Evolutionary conservation across 2,888 invertebrate genomes (phyloP).

Genomic region (Merodon equestris): DNA sequence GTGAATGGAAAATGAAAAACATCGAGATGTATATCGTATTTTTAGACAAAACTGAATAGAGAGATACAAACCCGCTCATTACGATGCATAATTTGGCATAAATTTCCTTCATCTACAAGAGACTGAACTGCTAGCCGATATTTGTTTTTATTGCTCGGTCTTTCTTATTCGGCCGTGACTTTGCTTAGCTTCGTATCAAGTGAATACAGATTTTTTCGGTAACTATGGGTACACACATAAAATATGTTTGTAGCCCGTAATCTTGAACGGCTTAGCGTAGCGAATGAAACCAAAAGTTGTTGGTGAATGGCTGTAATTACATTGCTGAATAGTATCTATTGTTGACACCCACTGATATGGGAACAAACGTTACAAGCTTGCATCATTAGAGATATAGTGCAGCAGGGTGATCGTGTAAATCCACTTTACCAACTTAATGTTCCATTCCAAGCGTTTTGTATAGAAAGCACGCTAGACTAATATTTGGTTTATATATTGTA

Average conservation of each 20-base stretch:
- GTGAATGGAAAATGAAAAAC: background rate
- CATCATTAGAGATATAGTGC: too few species aligned
- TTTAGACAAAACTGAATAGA: conserved; percentile 23
- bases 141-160: conserved; percentile 16
- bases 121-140: background rate
- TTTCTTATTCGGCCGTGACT: conserved; percentile 48
- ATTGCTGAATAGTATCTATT: conserved; percentile 1
- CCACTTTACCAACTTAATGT: too few species aligned
- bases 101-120: conserved; percentile 21
- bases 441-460: too few species aligned
- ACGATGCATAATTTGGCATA: conserved; percentile 51
- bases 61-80: conserved; percentile 41
- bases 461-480: too few species aligned
- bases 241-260: too few species aligned
- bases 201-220: background rate
- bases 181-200: conserved; percentile 28
- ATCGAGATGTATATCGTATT: conserved; percentile 32
- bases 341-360: background rate
- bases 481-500: too few species aligned
- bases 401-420: too few species aligned
- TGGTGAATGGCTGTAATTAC: conserved; percentile 11
- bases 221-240: too few species aligned
- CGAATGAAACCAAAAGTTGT: conserved; percentile 3
- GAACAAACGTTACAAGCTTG: too few species aligned
- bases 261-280: too few species aligned